Conservation (phyloP, 2,888 invertebrate genomes). For the Oscheius sp. region DNA sequence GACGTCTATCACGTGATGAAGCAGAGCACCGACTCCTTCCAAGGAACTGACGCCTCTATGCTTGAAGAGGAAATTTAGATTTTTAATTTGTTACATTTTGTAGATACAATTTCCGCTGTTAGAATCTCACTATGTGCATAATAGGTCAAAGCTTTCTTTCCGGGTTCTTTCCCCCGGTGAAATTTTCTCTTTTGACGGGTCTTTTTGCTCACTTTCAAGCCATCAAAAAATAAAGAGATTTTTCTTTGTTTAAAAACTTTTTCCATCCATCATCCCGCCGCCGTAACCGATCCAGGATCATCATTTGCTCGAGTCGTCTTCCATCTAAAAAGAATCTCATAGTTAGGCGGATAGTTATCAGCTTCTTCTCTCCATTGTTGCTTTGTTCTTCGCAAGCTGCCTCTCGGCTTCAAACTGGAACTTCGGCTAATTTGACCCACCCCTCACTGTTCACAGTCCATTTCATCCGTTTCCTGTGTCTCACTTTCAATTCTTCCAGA, state of each 20-base stretch:
- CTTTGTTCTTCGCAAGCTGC: neutral
- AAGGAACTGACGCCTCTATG: constrained; percentile 47
- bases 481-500: neutral
- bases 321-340: no score
- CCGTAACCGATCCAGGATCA: no score
- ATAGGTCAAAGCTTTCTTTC: neutral
- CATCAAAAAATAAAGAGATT: neutral
- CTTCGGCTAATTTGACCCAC: neutral
- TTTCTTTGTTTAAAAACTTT: no score
- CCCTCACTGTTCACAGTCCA: constrained; percentile 12
- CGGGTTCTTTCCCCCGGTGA: constrained; percentile 1
- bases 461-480: constrained; percentile 5
- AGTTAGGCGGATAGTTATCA: neutral
- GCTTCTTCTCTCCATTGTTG: neutral
- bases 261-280: no score
- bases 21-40: constrained; percentile 32
- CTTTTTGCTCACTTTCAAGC: constrained; percentile 9
- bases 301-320: no score
- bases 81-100: constrained; percentile 18
- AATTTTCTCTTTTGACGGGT: neutral
- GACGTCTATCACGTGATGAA: constrained; percentile 39
- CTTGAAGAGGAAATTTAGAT: constrained; percentile 35
- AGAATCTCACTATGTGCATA: neutral
- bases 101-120: constrained; percentile 5
- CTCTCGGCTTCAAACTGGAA: constrained; percentile 10